Conservation (phyloP, 2,888 invertebrate genomes). For the Microdon myrmicae region DNA sequence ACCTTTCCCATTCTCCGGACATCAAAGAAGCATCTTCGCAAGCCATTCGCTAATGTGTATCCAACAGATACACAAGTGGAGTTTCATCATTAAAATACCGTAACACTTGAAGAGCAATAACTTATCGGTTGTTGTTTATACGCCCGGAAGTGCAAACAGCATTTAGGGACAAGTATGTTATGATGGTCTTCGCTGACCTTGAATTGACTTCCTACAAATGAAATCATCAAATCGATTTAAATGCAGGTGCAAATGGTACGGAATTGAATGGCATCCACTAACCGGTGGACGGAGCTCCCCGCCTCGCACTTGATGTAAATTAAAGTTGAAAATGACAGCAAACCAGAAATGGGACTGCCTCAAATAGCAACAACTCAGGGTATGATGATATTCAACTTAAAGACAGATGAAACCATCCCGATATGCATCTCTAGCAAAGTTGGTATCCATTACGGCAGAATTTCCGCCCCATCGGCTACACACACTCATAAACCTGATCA, state of each 20-base stretch:
- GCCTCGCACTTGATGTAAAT: conserved; percentile 14
- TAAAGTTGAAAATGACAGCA: conserved; percentile 36
- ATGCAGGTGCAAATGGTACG: conserved; percentile 13
- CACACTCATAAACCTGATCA: conserved; percentile 14
- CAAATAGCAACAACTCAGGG: conserved; percentile 19
- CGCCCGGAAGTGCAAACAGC: conserved; percentile 29
- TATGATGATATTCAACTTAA: conserved; percentile 44
- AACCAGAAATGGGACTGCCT: too few species aligned
- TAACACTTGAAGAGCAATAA: conserved; percentile 25
- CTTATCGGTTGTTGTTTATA: conserved; percentile 17
- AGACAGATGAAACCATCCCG: conserved; percentile 30
- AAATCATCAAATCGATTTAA: conserved; percentile 9
- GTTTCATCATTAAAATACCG: conserved; percentile 22
- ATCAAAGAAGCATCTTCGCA: conserved; percentile 25
- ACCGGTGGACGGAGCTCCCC: too few species aligned
- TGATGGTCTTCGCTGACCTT: conserved; percentile 38
- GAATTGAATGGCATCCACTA: too few species aligned
- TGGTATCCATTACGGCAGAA: conserved; percentile 37
- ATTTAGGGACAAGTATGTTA: conserved; percentile 15
- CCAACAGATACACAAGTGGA: conserved; percentile 33
- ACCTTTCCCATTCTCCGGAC: conserved; percentile 3
- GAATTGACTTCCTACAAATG: conserved; percentile 11
- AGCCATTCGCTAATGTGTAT: conserved; percentile 13
- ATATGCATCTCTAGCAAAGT: conserved; percentile 42
- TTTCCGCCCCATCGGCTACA: conserved; percentile 29